Conservation (phyloP, 2,797 vertebrate species). For the Acomys russatus region DNA sequence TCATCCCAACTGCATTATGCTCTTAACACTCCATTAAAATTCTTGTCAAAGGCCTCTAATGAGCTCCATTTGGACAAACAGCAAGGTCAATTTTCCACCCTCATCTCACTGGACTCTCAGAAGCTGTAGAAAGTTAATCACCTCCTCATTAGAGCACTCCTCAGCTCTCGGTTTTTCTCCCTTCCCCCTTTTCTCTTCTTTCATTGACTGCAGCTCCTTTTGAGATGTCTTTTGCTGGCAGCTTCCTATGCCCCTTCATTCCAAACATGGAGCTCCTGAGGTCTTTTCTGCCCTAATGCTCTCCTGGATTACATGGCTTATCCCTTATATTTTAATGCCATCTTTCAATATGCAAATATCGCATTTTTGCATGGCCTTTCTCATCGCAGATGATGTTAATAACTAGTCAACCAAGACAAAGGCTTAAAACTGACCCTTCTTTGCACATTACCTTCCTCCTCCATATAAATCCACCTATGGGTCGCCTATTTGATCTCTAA, state of each 20-base stretch:
- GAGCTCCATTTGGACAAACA: constrained; percentile 40
- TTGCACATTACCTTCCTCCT: not conserved
- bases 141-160: constrained; percentile 31
- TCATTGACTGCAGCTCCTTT: not conserved
- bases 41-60: constrained; percentile 36
- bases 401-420: not conserved
- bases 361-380: not conserved
- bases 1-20: constrained; percentile 36
- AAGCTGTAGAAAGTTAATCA: constrained; percentile 47
- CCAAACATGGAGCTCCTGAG: not conserved
- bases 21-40: constrained; percentile 57
- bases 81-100: constrained; percentile 61
- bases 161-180: not conserved
- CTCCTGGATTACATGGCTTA: constrained; percentile 7
- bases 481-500: not conserved
- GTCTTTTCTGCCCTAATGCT: not conserved
- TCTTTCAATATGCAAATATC: not conserved
- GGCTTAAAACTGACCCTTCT: not conserved
- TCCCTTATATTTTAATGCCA: constrained; percentile 13
- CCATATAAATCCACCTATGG: not conserved
- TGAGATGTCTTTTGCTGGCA: not conserved
- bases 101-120: constrained; percentile 41
- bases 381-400: not conserved
- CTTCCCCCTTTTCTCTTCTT: too few relatives aligned
- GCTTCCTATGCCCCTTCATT: not conserved